These are phyloP conservation scores for Rhineura floridana DNA, from an alignment of 2,113 vertebrate species.

Conservation along the genomic window DNA sequence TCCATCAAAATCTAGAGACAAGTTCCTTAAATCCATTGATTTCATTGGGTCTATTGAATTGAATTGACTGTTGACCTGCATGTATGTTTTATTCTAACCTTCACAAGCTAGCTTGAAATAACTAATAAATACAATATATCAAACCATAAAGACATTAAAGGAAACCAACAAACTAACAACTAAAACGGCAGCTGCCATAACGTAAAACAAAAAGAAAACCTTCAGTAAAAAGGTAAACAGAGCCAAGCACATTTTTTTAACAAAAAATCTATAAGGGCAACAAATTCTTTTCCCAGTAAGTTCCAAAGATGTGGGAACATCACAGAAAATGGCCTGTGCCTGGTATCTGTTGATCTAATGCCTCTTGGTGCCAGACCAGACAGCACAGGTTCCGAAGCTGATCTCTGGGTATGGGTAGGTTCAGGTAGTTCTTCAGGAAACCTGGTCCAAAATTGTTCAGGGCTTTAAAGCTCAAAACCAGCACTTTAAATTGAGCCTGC, in stretches of 20 bases:
- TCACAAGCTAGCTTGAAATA: no score
- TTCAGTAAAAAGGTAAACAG: neutral
- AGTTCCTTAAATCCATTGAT: no score
- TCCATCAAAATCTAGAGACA: no score
- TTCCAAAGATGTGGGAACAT: no score
- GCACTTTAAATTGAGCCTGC: no score
- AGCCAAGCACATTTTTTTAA: neutral
- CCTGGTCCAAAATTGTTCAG: no score
- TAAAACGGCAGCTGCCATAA: neutral
- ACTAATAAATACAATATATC: no score
- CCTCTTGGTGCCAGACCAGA: neutral
- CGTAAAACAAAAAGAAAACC: neutral
- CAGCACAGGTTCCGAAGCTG: neutral
- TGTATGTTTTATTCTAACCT: no score
- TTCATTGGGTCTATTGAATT: no score
- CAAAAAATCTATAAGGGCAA: neutral
- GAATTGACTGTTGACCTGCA: no score
- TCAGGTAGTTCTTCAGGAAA: neutral
- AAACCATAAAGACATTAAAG: neutral
- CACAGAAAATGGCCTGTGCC: neutral
- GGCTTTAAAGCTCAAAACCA: no score
- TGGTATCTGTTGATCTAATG: neutral
- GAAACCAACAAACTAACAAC: neutral
- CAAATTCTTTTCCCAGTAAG: no score
- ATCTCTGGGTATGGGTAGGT: neutral